Evolutionary conservation across 2,113 vertebrate species (phyloP).

Genomic region (Eulemur rufifrons): DNA sequence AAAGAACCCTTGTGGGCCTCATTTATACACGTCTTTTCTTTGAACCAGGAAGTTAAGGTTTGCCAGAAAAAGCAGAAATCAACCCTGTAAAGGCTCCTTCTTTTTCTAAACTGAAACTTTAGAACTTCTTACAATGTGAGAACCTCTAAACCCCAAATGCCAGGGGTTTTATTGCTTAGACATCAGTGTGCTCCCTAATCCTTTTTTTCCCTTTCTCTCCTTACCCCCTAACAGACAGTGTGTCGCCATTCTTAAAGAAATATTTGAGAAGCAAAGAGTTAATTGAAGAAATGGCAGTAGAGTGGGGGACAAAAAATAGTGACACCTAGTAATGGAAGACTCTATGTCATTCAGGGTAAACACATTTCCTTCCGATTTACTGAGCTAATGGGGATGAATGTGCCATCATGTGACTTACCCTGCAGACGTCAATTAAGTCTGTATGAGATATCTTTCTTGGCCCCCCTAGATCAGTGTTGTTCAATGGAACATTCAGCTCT

Average conservation of each 20-base stretch:
- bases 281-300: slow-evolving; percentile 13
- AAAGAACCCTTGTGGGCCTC: slow-evolving; percentile 71
- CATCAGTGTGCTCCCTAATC: slow-evolving; percentile 48
- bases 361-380: slow-evolving; percentile 69
- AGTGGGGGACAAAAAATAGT: background rate
- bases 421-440: slow-evolving; percentile 67
- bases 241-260: slow-evolving; percentile 60
- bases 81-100: slow-evolving; percentile 62
- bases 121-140: slow-evolving; percentile 74
- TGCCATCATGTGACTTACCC: background rate
- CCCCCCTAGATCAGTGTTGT: background rate
- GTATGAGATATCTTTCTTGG: slow-evolving; percentile 46
- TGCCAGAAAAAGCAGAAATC: slow-evolving; percentile 78
- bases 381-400: slow-evolving; percentile 14
- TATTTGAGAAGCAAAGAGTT: slow-evolving; percentile 11
- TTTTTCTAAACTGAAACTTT: slow-evolving; percentile 75
- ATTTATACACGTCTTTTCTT: slow-evolving; percentile 76
- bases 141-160: slow-evolving; percentile 65
- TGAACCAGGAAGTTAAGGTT: slow-evolving; percentile 76
- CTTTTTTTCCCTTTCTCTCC: slow-evolving; percentile 56
- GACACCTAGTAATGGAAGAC: slow-evolving; percentile 70
- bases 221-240: slow-evolving; percentile 50
- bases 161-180: slow-evolving; percentile 62
- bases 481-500: background rate
- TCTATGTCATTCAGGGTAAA: slow-evolving; percentile 81